A percentile compares a stretch with the other conserved stretches of the same genome.
Conservation (phyloP, 2,888 invertebrate genomes). For the Acrobasis suavella region DNA sequence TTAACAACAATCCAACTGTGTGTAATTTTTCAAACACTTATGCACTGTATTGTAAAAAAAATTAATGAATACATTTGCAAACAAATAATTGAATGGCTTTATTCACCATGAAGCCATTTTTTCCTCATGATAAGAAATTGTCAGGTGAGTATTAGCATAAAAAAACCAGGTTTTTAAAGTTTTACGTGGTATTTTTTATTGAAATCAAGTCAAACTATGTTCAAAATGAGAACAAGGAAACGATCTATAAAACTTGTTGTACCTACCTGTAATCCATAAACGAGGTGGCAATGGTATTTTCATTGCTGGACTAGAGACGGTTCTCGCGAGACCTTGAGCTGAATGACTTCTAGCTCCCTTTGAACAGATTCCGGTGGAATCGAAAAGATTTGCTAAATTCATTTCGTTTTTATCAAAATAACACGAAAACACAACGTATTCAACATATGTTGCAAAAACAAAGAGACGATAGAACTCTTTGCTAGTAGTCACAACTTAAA, state of each 20-base stretch:
- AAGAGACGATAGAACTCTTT: constrained; percentile 56
- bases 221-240: constrained; percentile 5
- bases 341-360: constrained; percentile 68
- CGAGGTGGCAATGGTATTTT: constrained; percentile 79
- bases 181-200: not conserved
- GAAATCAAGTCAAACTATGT: not conserved
- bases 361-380: constrained; percentile 41
- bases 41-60: not conserved
- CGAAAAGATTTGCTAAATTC: constrained; percentile 54
- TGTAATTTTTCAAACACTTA: too few relatives aligned
- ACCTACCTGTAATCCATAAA: constrained; percentile 74
- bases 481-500: constrained; percentile 43
- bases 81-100: not conserved
- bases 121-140: constrained; percentile 2
- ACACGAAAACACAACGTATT: constrained; percentile 57
- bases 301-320: constrained; percentile 62
- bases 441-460: constrained; percentile 68
- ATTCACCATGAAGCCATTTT: not conserved
- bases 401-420: constrained; percentile 52
- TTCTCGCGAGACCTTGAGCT: constrained; percentile 67
- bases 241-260: not conserved
- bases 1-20: too few relatives aligned
- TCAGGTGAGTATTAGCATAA: not conserved
- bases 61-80: not conserved
- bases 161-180: not conserved